These are phyloP conservation scores for Hippocampus abdominalis DNA, from an alignment of 2,113 vertebrate genomes.

Conservation along the genomic window DNA sequence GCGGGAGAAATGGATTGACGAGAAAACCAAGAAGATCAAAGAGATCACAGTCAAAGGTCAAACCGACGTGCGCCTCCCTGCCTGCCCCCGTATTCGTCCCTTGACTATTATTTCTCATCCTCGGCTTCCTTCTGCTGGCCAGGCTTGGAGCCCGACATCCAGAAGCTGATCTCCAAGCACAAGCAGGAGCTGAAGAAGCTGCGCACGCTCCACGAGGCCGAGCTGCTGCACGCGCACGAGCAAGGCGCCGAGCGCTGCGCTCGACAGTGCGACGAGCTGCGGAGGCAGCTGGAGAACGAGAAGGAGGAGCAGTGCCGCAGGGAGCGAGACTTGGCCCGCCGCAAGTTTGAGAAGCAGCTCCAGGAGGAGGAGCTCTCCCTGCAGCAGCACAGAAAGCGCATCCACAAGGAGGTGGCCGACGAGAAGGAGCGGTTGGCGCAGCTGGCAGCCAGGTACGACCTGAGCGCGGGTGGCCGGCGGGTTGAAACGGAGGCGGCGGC, in stretches of 20 bases:
- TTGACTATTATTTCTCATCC: not conserved
- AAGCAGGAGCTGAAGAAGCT: conserved; percentile 87
- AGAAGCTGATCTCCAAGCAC: conserved; percentile 88
- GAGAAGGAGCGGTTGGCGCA: conserved; percentile 87
- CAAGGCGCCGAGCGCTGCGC: conserved; percentile 77
- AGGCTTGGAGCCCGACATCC: conserved; percentile 96
- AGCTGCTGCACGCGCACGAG: conserved; percentile 83
- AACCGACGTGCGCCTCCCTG: too few species aligned
- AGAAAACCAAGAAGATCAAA: conserved; percentile 95
- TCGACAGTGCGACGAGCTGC: conserved; percentile 80
- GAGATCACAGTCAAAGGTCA: conserved; percentile 93
- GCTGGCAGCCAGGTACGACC: conserved; percentile 79
- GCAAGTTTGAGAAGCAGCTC: conserved; percentile 87
- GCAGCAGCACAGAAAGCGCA: conserved; percentile 85
- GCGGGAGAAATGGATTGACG: conserved; percentile 92
- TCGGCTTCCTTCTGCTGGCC: not conserved
- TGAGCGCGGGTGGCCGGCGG: too few species aligned
- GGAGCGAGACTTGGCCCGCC: conserved; percentile 75
- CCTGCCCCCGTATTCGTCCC: too few species aligned
- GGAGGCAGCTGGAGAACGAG: conserved; percentile 79
- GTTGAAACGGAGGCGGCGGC: too few species aligned
- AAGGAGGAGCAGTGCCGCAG: conserved; percentile 80
- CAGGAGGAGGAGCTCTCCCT: conserved; percentile 85
- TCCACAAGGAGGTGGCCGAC: conserved; percentile 83
- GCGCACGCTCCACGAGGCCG: conserved; percentile 82